These are phyloP conservation scores for Heliconius eleuchia DNA, from an alignment of 1,140 invertebrate species.

Conservation along the genomic window DNA sequence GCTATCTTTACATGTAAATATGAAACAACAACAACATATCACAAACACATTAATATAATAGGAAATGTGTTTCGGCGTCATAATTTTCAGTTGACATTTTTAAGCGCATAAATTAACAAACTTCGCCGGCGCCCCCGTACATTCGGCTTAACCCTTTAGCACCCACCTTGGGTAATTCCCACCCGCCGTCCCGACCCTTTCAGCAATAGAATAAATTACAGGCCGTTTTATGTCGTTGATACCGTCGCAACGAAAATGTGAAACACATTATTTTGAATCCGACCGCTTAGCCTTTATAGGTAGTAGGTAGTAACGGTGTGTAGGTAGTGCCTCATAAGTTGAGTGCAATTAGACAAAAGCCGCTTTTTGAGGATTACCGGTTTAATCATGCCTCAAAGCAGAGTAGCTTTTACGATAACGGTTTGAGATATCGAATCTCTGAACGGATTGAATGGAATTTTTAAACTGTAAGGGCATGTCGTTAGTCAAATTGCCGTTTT, in stretches of 20 bases:
- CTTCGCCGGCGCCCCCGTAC: slow-evolving; percentile 77
- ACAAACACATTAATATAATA: slow-evolving; percentile 66
- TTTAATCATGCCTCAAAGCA: slow-evolving; percentile 54
- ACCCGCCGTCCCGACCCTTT: slow-evolving; percentile 78
- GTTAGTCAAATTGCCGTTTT: slow-evolving; percentile 37
- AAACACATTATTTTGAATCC: slow-evolving; percentile 80
- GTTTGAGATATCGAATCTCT: slow-evolving; percentile 60
- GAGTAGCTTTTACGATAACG: slow-evolving; percentile 56
- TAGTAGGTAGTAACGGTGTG: not conserved
- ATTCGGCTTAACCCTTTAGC: slow-evolving; percentile 81
- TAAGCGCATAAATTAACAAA: slow-evolving; percentile 81
- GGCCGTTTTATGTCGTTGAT: slow-evolving; percentile 79
- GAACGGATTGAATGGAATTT: slow-evolving; percentile 34
- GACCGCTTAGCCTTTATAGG: slow-evolving; percentile 78
- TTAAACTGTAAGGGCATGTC: slow-evolving; percentile 27
- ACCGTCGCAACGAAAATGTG: slow-evolving; percentile 78
- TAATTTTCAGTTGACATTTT: slow-evolving; percentile 81
- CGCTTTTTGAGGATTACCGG: slow-evolving; percentile 70
- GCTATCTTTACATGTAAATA: not conserved
- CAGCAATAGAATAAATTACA: slow-evolving; percentile 81
- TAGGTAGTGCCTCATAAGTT: slow-evolving; percentile 64
- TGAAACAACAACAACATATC: slow-evolving; percentile 34
- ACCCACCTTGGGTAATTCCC: slow-evolving; percentile 81
- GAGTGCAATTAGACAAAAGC: slow-evolving; percentile 73
- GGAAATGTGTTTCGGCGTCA: slow-evolving; percentile 79